These are phyloP conservation scores for Paraplagusia blochii DNA, from an alignment of 2,113 vertebrate species.

Conservation along the genomic window DNA sequence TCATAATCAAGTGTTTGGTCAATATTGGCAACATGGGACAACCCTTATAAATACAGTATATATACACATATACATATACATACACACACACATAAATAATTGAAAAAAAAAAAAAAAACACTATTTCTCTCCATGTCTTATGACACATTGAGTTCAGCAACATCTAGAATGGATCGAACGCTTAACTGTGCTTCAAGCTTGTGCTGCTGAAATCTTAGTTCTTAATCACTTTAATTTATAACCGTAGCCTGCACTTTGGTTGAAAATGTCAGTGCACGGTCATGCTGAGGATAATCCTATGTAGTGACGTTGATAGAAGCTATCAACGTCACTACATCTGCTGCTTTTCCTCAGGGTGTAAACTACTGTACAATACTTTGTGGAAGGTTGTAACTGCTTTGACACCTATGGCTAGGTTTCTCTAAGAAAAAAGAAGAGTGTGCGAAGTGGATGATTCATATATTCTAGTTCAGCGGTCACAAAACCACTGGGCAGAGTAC, in stretches of 20 bases:
- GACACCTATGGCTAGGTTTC: conserved; percentile 5
- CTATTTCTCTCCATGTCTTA: too few relatives aligned
- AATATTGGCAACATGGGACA: too few relatives aligned
- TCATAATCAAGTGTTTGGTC: too few relatives aligned
- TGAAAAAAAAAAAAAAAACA: too few relatives aligned
- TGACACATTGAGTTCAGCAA: too few relatives aligned
- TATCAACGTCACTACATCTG: conserved; percentile 34
- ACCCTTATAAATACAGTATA: too few relatives aligned
- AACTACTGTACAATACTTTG: conserved; percentile 30
- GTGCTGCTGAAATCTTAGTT: conserved; percentile 19
- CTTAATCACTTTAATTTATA: conserved; percentile 25
- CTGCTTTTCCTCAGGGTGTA: conserved; percentile 41
- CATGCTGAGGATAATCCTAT: conserved; percentile 59
- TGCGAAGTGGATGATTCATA: too few relatives aligned
- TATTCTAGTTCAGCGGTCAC: too few relatives aligned
- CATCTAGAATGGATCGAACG: conserved; percentile 4
- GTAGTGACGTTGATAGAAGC: conserved; percentile 33
- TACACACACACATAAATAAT: too few relatives aligned
- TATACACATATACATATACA: too few relatives aligned
- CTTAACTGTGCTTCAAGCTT: conserved; percentile 45
- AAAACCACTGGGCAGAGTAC: too few relatives aligned
- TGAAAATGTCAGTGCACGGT: conserved; percentile 61
- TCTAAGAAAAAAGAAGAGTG: too few relatives aligned
- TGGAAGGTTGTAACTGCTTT: conserved; percentile 24
- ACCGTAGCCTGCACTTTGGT: conserved; percentile 48